These are phyloP conservation scores for Tinea trinotella DNA, from an alignment of 2,888 invertebrate genomes.

Conservation along the genomic window DNA sequence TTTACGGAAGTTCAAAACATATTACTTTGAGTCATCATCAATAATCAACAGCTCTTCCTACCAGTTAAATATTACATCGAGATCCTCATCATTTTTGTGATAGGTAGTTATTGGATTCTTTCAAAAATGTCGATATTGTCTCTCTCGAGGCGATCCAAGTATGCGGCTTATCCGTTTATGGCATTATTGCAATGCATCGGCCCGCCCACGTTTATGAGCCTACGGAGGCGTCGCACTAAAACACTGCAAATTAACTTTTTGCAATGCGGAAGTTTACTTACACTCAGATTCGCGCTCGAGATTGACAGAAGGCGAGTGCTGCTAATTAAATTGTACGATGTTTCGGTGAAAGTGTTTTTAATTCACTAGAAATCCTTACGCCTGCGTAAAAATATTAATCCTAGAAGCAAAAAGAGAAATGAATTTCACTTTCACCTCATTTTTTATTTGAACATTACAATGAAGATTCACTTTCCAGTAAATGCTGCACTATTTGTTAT, in stretches of 20 bases:
- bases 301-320: not conserved
- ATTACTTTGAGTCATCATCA: conserved; percentile 37
- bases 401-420: conserved; percentile 19
- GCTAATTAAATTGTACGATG: not conserved
- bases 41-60: conserved; percentile 14
- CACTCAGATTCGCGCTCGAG: not conserved
- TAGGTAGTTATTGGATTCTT: conserved; percentile 14
- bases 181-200: conserved; percentile 56
- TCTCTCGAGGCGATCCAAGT: conserved; percentile 23
- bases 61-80: conserved; percentile 15
- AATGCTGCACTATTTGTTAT: conserved; percentile 16
- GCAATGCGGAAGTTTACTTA: conserved; percentile 57
- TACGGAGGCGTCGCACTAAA: conserved; percentile 55
- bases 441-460: conserved; percentile 12
- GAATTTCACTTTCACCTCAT: conserved; percentile 29
- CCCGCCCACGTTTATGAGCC: conserved; percentile 58
- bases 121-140: conserved; percentile 18
- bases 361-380: conserved; percentile 1
- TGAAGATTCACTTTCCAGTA: conserved; percentile 18
- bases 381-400: conserved; percentile 11
- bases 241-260: conserved; percentile 48
- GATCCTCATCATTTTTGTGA: conserved; percentile 16
- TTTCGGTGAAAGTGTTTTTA: conserved; percentile 2
- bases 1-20: conserved; percentile 47
- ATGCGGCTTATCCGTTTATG: conserved; percentile 58